phyloP scores from a whole-genome alignment of 2,113 vertebrate species.

The Ceyx cyanopectus region DNA sequence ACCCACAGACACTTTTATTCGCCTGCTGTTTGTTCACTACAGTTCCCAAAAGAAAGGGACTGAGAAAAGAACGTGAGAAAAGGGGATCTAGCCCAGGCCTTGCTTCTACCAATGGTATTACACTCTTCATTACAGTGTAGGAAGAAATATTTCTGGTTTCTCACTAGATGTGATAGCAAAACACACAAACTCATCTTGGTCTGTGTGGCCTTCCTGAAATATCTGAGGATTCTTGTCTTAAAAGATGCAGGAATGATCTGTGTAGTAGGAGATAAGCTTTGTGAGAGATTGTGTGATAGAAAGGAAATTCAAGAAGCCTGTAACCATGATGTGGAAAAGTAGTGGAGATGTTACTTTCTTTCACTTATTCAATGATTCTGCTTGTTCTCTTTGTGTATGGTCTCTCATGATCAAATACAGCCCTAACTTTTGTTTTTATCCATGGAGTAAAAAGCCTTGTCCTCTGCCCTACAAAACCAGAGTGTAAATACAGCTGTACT shows the following conservation, averaged over 20 bases:
- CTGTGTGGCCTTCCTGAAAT: neutral
- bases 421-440: neutral
- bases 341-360: neutral
- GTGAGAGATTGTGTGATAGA: neutral
- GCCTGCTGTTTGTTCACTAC: neutral
- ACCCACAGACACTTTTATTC: neutral
- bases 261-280: neutral
- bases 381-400: rapidly evolving
- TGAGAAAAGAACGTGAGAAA: neutral
- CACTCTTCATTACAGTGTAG: neutral
- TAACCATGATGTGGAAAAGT: neutral
- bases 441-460: neutral
- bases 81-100: neutral
- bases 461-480: conserved; percentile 20
- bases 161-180: neutral
- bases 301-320: neutral
- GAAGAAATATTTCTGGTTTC: neutral
- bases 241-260: neutral
- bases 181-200: neutral
- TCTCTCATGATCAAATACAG: neutral
- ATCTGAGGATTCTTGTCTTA: neutral
- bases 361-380: neutral
- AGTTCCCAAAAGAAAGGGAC: neutral
- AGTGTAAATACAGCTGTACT: conserved; percentile 22
- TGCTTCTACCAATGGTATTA: neutral